Evolutionary conservation across 1,140 invertebrate genomes (phyloP).

Genomic region (Calycopis cecrops): DNA sequence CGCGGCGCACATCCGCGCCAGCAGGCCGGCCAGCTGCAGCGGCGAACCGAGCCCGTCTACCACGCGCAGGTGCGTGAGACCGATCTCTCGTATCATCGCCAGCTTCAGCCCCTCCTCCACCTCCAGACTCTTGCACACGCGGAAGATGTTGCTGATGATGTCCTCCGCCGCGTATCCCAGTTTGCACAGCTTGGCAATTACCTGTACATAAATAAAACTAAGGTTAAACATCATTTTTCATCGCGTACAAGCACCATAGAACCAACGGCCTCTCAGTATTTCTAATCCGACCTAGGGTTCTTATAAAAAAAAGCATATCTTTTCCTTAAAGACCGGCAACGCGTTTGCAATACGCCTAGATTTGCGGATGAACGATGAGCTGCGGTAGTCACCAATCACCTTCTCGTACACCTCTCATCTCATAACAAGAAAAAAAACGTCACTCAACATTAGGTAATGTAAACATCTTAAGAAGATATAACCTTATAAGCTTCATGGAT

Average conservation of each 20-base stretch:
- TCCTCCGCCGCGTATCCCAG: constrained; percentile 97
- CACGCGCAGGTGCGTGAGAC: constrained; percentile 92
- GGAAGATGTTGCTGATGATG: constrained; percentile 95
- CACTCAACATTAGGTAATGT: no score
- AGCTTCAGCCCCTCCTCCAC: constrained; percentile 90
- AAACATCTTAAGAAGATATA: no score
- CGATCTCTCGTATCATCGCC: constrained; percentile 95
- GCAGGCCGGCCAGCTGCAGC: constrained; percentile 91
- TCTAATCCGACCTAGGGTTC: no score
- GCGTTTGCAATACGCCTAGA: no score
- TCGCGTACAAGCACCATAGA: no score
- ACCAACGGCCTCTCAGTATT: no score
- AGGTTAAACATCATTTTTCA: not conserved
- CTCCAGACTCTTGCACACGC: constrained; percentile 91
- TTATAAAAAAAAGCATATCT: no score
- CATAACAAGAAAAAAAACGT: no score
- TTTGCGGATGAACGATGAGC: no score
- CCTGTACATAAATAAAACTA: constrained; percentile 60
- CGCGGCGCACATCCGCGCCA: constrained; percentile 86
- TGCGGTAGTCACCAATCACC: no score
- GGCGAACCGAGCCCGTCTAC: constrained; percentile 91
- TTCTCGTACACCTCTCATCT: no score
- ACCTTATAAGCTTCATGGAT: constrained; percentile 92
- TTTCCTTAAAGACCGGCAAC: no score
- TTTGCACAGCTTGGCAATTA: constrained; percentile 91